Base-by-base conservation (phyloP, 2,113 vertebrate species). In the Electrona antarctica region DNA sequence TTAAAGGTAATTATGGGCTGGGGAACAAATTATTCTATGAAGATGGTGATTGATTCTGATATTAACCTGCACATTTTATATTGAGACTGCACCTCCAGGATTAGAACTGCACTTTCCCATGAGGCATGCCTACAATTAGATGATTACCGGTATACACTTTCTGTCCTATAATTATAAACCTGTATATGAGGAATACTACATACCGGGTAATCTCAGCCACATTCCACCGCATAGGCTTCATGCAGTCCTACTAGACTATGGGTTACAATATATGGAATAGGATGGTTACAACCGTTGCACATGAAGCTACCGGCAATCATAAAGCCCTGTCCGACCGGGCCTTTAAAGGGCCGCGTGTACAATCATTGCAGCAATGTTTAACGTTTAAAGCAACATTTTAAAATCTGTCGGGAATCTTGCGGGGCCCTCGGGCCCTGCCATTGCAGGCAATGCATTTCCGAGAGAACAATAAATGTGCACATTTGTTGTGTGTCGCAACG, bases 401-500 rank as follows among this genome's bases (percentile, higher is more conserved):
- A 41, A 33, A 1, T 56, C 48, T 56, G 64, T 65, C 13, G 1
- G 5, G 11, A 9, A 1, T 3, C 62, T 64, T 74, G 7, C 75
- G 78, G 67, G 67, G 81, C 21, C 21, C 21, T 21, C 21, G 73
- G 48, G 74, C 74, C 69, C 68, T 71, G 72, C 7, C 65, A 78
- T 76, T 69, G 12, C 0, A 78, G 65, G 3, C 33, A 3, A 7
- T 12, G 14, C 15, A 54, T 67, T 7, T 54, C 33, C 63, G 61
- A 1, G 84, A 82, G 83, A 87, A 90, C 81, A 91, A 91, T 86
- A 89, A 81, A 84, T 74, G 74, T 15, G 72, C 8, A 71, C 67
- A 83, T 56, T 68, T 70, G 55, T 67, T 62, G 54, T 49, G 48
- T 45, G 75, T 60, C 78, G 84, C 83, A 85, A 47, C 78, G 82